Base-by-base conservation (phyloP, 2,888 invertebrate species). In the Bellardia pandia region DNA sequence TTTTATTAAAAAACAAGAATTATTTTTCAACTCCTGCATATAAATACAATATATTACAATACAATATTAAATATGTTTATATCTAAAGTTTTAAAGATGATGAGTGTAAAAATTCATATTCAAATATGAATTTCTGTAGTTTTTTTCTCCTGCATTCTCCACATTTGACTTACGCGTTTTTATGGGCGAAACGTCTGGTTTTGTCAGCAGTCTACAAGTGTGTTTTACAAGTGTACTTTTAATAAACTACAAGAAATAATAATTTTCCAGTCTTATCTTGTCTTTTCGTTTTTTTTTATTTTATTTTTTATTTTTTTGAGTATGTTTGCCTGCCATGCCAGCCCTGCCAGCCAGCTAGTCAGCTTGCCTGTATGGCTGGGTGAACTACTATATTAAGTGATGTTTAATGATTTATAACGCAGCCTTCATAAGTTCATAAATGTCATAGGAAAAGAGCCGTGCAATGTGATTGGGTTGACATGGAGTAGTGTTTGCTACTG, bases 351-450 rank as follows among this genome's bases (percentile, higher is more conserved):
- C 37, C 64, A 13, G 64, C 23, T 23, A 23, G 23, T 23, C 60
- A 40, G 62, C 48, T 51, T 71, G 62, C 53, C 42, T 75, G 74
- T 7, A 51, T 62, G 69, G n/a, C 37, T 75, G 42, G 45, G 14
- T 75, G 83, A 68, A 14, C 42, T 30, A 58, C 68, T 62, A 62
- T 62, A 87, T 81, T 87, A 87, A 87, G 87, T 82, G 87, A 87
- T 83, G 81, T 86, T 89, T 82, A 88, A 89, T 89, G 89, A 89
- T 89, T 89, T 89, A 89, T 89, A 89, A 88, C 88, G 77, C 77
- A 88, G 86, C 88, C 87, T 86, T 88, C 89, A 88, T 86, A 88
- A 89, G 88, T 89, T 89, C 89, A 89, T 89, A 89, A 88, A 89
- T 89, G 89, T 89, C 89, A 89, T 68, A 74, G 84, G 64, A 86